These are phyloP conservation scores for Brachionus manjavacas DNA, from an alignment of 1,140 invertebrate species.

Conservation along the genomic window DNA sequence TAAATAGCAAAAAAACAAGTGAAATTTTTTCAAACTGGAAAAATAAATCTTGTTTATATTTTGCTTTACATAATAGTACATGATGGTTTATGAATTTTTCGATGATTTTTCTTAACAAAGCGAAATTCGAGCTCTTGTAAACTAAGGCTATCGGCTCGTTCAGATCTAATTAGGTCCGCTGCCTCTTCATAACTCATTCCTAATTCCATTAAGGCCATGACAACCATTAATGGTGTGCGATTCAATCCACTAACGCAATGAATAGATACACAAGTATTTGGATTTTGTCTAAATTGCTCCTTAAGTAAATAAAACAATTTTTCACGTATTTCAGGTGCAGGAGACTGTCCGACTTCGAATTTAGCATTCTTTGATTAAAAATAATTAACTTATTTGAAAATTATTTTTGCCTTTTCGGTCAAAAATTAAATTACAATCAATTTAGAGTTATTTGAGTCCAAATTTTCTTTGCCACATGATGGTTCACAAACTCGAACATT, in stretches of 20 bases:
- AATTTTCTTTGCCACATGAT: conserved; percentile 81
- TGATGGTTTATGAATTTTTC: background rate
- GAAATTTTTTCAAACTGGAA: background rate
- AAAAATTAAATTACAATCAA: conserved; percentile 61
- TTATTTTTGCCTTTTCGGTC: background rate
- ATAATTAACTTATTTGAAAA: background rate
- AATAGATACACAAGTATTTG: conserved; percentile 83
- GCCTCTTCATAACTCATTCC: conserved; percentile 95
- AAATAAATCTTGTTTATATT: background rate
- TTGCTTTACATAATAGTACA: background rate
- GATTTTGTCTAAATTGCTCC: conserved; percentile 66
- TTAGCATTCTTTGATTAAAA: conserved; percentile 55
- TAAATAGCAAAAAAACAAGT: background rate
- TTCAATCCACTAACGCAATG: conserved; percentile 93
- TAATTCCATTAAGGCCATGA: conserved; percentile 87
- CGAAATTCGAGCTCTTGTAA: conserved; percentile 83
- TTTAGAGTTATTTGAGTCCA: conserved; percentile 75
- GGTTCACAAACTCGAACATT: conserved; percentile 90
- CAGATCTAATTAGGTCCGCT: conserved; percentile 86
- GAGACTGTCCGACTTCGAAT: conserved; percentile 60
- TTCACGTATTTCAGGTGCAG: conserved; percentile 69
- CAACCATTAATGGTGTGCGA: conserved; percentile 86
- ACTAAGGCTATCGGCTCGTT: conserved; percentile 90
- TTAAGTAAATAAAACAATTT: conserved; percentile 83
- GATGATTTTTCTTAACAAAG: background rate